phyloP scores from a whole-genome alignment of 1,140 invertebrate genomes.

The Cyrtorhinus lividipennis region DNA sequence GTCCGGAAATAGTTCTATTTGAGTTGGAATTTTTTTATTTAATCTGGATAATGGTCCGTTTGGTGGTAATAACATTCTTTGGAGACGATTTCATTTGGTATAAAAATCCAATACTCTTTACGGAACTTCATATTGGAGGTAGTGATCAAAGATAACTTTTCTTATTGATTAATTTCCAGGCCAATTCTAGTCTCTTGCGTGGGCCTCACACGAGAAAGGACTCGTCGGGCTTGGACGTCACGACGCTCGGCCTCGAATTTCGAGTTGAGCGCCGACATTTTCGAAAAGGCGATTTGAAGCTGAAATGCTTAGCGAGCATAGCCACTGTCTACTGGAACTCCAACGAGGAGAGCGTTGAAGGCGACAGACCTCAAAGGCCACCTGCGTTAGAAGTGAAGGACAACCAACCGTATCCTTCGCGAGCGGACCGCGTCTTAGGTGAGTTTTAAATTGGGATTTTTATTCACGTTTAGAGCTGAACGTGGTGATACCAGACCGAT shows the following conservation, averaged over 20 bases:
- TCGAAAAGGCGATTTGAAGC: slow-evolving; percentile 62
- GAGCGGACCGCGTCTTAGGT: slow-evolving; percentile 36
- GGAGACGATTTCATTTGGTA: too few relatives aligned
- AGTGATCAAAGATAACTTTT: too few relatives aligned
- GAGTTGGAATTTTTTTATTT: too few relatives aligned
- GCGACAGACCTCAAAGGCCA: slow-evolving; percentile 44
- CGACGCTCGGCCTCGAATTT: slow-evolving; percentile 54
- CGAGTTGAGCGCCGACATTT: slow-evolving; percentile 60
- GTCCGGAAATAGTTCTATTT: too few relatives aligned
- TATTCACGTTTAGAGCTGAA: not conserved
- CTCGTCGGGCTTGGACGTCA: slow-evolving; percentile 50
- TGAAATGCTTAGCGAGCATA: slow-evolving; percentile 76
- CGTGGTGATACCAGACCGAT: too few relatives aligned
- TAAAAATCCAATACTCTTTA: too few relatives aligned
- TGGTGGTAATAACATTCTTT: too few relatives aligned
- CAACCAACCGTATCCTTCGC: slow-evolving; percentile 30
- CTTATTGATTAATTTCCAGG: slow-evolving; percentile 32
- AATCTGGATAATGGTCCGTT: too few relatives aligned
- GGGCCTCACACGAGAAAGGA: slow-evolving; percentile 37
- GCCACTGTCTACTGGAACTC: slow-evolving; percentile 65
- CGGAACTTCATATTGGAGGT: too few relatives aligned
- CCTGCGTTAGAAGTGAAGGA: slow-evolving; percentile 46
- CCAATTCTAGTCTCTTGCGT: slow-evolving; percentile 36
- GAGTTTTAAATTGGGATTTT: not conserved
- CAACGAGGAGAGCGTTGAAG: slow-evolving; percentile 68